A percentile compares a stretch with the other conserved stretches of the same genome.
phyloP scores from a whole-genome alignment of 2,113 vertebrate genomes.

The Pantherophis guttatus region DNA sequence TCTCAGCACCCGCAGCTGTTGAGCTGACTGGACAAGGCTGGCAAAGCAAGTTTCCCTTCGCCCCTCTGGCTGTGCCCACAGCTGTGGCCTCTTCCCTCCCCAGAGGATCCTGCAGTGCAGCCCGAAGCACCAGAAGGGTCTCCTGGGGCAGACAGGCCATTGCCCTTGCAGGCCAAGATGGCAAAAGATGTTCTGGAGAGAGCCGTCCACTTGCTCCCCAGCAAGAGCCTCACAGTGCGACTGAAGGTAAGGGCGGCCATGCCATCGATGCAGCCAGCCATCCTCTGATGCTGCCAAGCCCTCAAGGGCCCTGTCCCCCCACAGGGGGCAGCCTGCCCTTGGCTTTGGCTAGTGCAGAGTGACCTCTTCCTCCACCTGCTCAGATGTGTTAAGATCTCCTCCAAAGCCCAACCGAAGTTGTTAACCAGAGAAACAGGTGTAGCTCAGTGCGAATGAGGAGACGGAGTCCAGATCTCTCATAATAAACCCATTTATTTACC shows the following conservation, averaged over 20 bases:
- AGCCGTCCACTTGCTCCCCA: slow-evolving; percentile 84
- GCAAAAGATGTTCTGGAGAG: slow-evolving; percentile 85
- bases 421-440: background rate
- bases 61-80: background rate
- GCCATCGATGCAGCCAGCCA: background rate
- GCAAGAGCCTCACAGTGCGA: slow-evolving; percentile 75
- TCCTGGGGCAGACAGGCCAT: slow-evolving; percentile 62
- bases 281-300: background rate
- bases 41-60: background rate
- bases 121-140: slow-evolving; percentile 19
- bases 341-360: background rate
- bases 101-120: slow-evolving; percentile 52
- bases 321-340: background rate
- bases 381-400: background rate
- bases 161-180: slow-evolving; percentile 78
- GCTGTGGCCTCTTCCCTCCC: background rate
- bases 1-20: background rate
- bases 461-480: background rate
- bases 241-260: slow-evolving; percentile 76
- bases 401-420: background rate
- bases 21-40: background rate
- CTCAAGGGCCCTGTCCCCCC: background rate
- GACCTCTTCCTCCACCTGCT: background rate
- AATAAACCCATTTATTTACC: background rate
- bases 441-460: background rate